Evolutionary conservation across 2,888 invertebrate species (phyloP).

Genomic region (Rotaria magnacalcarata): DNA sequence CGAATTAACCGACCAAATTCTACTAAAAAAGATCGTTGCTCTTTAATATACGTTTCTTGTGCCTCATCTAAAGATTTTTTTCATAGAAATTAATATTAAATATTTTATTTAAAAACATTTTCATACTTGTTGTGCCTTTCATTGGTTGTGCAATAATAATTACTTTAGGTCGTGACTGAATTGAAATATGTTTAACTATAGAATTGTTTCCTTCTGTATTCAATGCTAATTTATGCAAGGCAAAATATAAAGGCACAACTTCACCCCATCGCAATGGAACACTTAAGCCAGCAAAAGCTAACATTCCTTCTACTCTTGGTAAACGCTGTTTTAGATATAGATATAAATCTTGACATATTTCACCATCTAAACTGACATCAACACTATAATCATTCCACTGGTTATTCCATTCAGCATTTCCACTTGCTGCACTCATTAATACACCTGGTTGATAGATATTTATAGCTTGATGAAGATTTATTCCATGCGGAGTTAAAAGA

Average conservation of each 20-base stretch:
- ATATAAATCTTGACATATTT: not conserved
- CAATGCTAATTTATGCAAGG: not conserved
- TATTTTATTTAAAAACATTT: too few species aligned
- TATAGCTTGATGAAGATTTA: constrained; percentile 2
- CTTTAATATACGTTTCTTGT: not conserved
- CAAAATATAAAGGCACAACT: constrained; percentile 25
- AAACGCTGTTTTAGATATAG: not conserved
- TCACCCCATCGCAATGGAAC: constrained; percentile 26
- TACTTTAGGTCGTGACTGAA: not conserved
- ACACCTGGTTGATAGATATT: not conserved
- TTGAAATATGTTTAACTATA: not conserved
- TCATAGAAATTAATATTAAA: too few species aligned
- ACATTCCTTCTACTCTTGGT: constrained; percentile 10
- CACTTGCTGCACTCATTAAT: not conserved
- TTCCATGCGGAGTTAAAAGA: constrained; percentile 13
- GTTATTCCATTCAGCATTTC: constrained; percentile 29
- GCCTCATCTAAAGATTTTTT: not conserved
- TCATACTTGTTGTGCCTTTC: not conserved
- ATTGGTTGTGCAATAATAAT: constrained; percentile 30
- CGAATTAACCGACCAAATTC: constrained; percentile 6
- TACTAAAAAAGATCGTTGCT: not conserved
- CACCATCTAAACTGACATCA: not conserved
- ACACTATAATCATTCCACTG: not conserved
- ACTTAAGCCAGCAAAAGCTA: not conserved
- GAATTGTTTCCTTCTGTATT: not conserved